Evolutionary conservation across 2,888 invertebrate species (phyloP), one percentile per base, ranked within the genome.

Genomic region (Glaucopsyche alexis): DNA sequence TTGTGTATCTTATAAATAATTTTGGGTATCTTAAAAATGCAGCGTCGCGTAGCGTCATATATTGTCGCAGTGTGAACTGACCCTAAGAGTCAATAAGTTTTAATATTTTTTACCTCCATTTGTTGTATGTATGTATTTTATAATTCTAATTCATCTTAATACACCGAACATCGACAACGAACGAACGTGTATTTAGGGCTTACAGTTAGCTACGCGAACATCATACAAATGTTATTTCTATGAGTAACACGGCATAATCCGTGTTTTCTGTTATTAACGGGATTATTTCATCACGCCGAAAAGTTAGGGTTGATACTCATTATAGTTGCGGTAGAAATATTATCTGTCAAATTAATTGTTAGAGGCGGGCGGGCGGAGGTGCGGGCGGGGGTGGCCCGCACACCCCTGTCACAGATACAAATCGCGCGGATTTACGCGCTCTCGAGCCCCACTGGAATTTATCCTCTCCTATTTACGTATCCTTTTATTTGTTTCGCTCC

Each of bases 341-440:
- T 85, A 85, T 84, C 84, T 84, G 85, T 85, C 83, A 86, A 89
- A 89, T 91, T 91, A 91, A 91, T 91, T 90, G 90, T 86, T 80
- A 82, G 84, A 84, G 81, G 81, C 81, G 76, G 76, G 75, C 72
- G 78, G 78, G 79, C 75, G 75, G 78, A 29, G 71, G 77, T 74
- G 76, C 73, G 76, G 75, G 77, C 78, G 76, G 76, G 78, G 79
- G 77, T 77, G 79, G 81, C 85, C 84, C 85, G 83, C 83, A 84
- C 86, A 81, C 87, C 86, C 88, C 88, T 91, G 93, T 91, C 92
- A 90, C 89, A 87, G 93, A 93, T 92, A 93, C 93, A 93, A 93
- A 93, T 93, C 93, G 93, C 89, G 87, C 88, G 93, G 93, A 93
- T 93, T 93, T 93, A 92, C 91, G 91, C 90, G 86, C 85, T 85